Percentiles rank a stretch among this genome's conserved stretches.
phyloP scores from a whole-genome alignment of 2,888 invertebrate species.

The Hypomecis punctinalis region DNA sequence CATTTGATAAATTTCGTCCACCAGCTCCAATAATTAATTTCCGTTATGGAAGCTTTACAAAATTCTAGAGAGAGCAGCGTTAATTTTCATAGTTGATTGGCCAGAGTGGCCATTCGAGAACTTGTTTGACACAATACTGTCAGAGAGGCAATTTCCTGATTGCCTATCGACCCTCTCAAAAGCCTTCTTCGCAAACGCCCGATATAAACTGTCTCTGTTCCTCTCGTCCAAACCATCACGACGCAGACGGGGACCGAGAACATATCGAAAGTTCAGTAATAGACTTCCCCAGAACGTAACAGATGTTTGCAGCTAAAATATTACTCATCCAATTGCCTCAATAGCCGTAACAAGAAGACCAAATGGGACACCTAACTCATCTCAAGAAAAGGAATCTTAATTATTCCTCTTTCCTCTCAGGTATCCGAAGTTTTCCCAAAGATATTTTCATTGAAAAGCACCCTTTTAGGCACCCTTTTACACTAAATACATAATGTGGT shows the following conservation, averaged over 20 bases:
- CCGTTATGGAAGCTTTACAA: not conserved
- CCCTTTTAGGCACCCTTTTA: not conserved
- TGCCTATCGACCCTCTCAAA: conserved; percentile 28
- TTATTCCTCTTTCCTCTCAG: not conserved
- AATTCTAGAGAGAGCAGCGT: not conserved
- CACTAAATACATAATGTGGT: not conserved
- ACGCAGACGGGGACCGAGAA: too few relatives aligned
- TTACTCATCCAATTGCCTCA: conserved; percentile 20
- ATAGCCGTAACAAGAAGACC: conserved; percentile 6
- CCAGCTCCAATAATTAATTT: too few relatives aligned
- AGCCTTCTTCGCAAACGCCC: too few relatives aligned
- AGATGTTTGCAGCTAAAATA: conserved; percentile 19
- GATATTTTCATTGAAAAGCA: not conserved
- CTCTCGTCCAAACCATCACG: too few relatives aligned
- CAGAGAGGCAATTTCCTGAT: conserved; percentile 31
- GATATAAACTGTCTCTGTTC: too few relatives aligned
- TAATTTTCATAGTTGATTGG: conserved; percentile 6
- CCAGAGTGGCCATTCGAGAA: not conserved
- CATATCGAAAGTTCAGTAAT: too few relatives aligned
- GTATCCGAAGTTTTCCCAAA: not conserved
- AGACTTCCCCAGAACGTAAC: conserved; percentile 11
- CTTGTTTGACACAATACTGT: conserved; percentile 15
- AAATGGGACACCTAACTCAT: conserved; percentile 1
- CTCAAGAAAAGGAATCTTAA: conserved; percentile 1
- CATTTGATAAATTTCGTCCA: too few relatives aligned